A percentile compares a stretch with the other conserved stretches of the same genome.
Evolutionary conservation across 37 sponge, comb jelly and placozoan species (phyloP).

Genomic region (Eunapius fragilis): DNA sequence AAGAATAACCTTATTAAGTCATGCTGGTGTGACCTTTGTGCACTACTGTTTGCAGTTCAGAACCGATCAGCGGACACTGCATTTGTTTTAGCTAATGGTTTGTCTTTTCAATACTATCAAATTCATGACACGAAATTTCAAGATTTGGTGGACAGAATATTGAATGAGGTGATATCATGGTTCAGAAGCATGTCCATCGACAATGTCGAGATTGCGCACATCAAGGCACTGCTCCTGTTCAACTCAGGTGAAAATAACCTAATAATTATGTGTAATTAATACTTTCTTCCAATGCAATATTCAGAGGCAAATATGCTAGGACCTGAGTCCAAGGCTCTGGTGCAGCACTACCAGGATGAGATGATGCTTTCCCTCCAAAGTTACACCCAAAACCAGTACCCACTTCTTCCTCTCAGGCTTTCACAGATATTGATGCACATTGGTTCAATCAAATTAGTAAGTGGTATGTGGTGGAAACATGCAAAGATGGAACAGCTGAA

Average conservation of each 20-base stretch:
- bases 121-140: slow-evolving; percentile 43
- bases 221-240: slow-evolving; percentile 77
- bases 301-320: background rate
- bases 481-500: background rate
- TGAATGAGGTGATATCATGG: slow-evolving; percentile 52
- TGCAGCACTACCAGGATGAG: background rate
- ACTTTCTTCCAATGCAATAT: background rate
- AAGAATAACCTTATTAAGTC: slow-evolving; percentile 53
- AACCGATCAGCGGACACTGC: slow-evolving; percentile 7
- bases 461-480: background rate
- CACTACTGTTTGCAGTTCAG: slow-evolving; percentile 30
- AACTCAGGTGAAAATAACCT: slow-evolving; percentile 58
- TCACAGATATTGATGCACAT: background rate
- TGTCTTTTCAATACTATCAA: slow-evolving; percentile 12
- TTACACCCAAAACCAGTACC: background rate
- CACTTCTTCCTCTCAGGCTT: background rate
- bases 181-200: slow-evolving; percentile 53
- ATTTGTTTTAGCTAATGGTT: slow-evolving; percentile 43
- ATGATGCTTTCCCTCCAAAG: background rate
- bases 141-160: slow-evolving; percentile 28
- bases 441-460: background rate
- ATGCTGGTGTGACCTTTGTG: slow-evolving; percentile 60
- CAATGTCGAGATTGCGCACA: slow-evolving; percentile 58
- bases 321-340: background rate
- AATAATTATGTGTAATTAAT: background rate